Percentiles rank a stretch among this genome's conserved stretches.
phyloP scores from a whole-genome alignment of 2,113 vertebrate species.

The Prunella himalayana region DNA sequence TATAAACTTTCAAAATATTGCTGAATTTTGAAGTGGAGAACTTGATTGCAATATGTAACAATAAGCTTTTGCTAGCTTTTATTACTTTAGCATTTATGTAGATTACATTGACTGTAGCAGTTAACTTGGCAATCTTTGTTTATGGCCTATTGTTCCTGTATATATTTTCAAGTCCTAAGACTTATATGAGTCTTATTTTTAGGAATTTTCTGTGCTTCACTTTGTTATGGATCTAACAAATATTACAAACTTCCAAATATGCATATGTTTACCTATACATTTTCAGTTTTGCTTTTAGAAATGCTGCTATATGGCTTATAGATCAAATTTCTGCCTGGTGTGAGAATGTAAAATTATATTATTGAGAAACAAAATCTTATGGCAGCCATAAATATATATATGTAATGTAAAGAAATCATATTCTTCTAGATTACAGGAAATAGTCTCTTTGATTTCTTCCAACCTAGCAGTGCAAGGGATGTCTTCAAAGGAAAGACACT shows the following conservation, averaged over 20 bases:
- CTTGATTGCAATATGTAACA: neutral
- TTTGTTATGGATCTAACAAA: slow-evolving; percentile 59
- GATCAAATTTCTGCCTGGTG: neutral
- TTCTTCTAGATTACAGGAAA: neutral
- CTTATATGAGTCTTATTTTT: slow-evolving; percentile 26
- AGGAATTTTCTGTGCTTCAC: slow-evolving; percentile 32
- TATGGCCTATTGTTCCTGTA: slow-evolving; percentile 7
- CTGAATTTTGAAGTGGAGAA: neutral
- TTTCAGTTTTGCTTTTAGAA: slow-evolving; percentile 31
- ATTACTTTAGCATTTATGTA: slow-evolving; percentile 25
- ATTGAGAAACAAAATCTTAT: neutral
- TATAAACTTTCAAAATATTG: neutral
- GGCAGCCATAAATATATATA: neutral
- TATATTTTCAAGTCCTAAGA: slow-evolving; percentile 44
- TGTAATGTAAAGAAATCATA: neutral
- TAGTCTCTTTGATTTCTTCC: neutral
- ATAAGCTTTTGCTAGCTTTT: neutral
- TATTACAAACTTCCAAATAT: slow-evolving; percentile 23
- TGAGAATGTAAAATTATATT: neutral
- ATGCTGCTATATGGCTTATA: neutral
- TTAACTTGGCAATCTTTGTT: slow-evolving; percentile 15
- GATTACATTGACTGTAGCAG: neutral
- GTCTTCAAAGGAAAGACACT: neutral
- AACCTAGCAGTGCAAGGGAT: neutral
- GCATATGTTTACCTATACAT: slow-evolving; percentile 20